Evolutionary conservation across 2,113 vertebrate species (phyloP).

Genomic region (Oncorhynchus clarkii): DNA sequence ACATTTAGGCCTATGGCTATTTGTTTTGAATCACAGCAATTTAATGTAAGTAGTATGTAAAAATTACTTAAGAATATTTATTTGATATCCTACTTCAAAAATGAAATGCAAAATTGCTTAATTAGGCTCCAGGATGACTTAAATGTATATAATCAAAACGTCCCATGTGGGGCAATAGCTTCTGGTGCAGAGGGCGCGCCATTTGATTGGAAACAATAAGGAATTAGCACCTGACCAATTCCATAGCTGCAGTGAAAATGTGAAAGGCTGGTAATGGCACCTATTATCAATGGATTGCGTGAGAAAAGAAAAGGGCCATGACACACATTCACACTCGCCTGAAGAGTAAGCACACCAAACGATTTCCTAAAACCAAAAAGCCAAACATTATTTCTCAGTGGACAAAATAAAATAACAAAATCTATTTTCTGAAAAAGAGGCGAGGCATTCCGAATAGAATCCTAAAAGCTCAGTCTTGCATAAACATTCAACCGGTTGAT

Average conservation of each 20-base stretch:
- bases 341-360: slow-evolving; percentile 10
- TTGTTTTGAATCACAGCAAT: too few species aligned
- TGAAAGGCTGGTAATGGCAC: slow-evolving; percentile 84
- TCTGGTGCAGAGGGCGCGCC: slow-evolving; percentile 52
- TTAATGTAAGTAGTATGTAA: too few species aligned
- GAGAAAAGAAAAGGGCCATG: slow-evolving; percentile 79
- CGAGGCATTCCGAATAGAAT: background rate
- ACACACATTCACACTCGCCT: slow-evolving; percentile 8
- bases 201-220: slow-evolving; percentile 78
- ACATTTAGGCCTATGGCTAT: too few species aligned
- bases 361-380: slow-evolving; percentile 1
- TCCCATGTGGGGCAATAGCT: slow-evolving; percentile 11
- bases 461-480: slow-evolving; percentile 20
- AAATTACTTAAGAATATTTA: too few species aligned
- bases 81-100: too few species aligned
- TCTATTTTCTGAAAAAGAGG: background rate
- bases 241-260: slow-evolving; percentile 78
- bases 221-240: slow-evolving; percentile 90
- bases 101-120: too few species aligned
- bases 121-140: too few species aligned
- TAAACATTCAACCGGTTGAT: slow-evolving; percentile 69
- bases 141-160: background rate
- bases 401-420: background rate
- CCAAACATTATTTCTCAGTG: slow-evolving; percentile 1
- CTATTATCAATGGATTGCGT: slow-evolving; percentile 69